Conservation (phyloP, 2,888 invertebrate species). For the Phasia obesa region DNA sequence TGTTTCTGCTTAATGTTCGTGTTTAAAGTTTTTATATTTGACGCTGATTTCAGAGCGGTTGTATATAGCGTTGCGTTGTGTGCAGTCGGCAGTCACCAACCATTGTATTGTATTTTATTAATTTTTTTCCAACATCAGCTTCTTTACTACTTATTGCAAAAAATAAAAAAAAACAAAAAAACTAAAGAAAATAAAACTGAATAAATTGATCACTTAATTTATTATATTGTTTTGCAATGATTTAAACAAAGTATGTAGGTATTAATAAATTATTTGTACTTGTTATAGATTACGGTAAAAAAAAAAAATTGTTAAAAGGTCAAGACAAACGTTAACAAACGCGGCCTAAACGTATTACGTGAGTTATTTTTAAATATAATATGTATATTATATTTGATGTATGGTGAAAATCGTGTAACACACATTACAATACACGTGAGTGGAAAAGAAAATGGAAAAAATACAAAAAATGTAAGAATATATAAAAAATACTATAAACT, state of each 20-base stretch:
- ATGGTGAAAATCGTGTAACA: constrained; percentile 22
- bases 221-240: constrained; percentile 7
- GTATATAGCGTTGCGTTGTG: constrained; percentile 29
- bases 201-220: constrained; percentile 22
- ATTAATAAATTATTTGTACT: constrained; percentile 23
- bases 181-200: not conserved
- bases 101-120: constrained; percentile 31
- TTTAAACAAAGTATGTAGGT: constrained; percentile 32
- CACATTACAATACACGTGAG: constrained; percentile 52
- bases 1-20: constrained; percentile 16
- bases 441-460: constrained; percentile 13
- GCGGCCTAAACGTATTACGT: constrained; percentile 37
- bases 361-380: constrained; percentile 36
- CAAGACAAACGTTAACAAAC: constrained; percentile 1
- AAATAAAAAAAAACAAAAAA: constrained; percentile 11
- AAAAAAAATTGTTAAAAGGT: constrained; percentile 8
- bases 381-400: constrained; percentile 10
- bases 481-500: not conserved
- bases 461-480: constrained; percentile 14
- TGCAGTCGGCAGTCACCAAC: constrained; percentile 46
- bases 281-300: constrained; percentile 8
- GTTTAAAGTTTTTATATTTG: constrained; percentile 27
- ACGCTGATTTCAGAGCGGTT: constrained; percentile 42
- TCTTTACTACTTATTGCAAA: constrained; percentile 38
- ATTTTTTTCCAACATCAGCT: constrained; percentile 28